phyloP scores from a whole-genome alignment of 2,113 vertebrate species.

The Thinocorus orbignyianus region DNA sequence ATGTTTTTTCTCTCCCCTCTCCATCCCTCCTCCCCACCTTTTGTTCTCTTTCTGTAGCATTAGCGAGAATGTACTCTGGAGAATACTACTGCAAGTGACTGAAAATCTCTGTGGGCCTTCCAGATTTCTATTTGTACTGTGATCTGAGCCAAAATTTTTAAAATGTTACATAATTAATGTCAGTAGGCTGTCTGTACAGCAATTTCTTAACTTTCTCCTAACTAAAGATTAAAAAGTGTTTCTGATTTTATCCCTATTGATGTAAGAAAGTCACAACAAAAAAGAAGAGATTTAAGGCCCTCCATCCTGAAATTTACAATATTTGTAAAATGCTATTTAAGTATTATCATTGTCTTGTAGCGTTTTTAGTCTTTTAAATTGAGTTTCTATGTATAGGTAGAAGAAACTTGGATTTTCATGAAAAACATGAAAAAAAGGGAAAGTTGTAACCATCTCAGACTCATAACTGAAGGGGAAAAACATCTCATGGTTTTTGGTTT shows the following conservation, averaged over 20 bases:
- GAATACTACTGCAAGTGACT: neutral
- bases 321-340: neutral
- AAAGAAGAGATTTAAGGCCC: neutral
- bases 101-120: neutral
- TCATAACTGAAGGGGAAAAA: neutral
- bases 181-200: neutral
- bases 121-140: neutral
- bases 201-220: neutral
- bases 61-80: neutral
- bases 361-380: neutral
- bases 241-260: neutral
- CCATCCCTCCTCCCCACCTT: no score
- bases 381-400: neutral
- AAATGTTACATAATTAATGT: neutral
- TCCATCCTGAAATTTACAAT: neutral
- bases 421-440: neutral
- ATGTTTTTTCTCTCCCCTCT: accelerated
- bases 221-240: neutral
- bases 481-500: neutral
- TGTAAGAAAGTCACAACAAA: neutral
- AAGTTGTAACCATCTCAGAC: neutral
- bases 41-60: accelerated
- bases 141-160: neutral
- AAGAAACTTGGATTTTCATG: neutral
- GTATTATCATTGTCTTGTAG: neutral